These are phyloP conservation scores for Halocynthia roretzi DNA, from an alignment of 23 tunicate genomes.

Conservation along the genomic window DNA sequence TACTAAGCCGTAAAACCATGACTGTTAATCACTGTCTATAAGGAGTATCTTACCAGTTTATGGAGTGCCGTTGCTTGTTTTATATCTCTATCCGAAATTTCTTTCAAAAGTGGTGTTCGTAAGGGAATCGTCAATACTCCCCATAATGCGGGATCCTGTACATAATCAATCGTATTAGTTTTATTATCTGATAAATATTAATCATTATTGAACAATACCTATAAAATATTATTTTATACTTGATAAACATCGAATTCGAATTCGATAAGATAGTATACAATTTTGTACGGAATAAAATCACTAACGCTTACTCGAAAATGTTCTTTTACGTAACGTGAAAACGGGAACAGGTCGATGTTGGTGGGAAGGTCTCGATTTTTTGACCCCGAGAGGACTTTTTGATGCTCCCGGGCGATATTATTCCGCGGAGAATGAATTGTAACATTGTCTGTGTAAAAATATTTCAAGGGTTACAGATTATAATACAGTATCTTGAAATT, in stretches of 20 bases:
- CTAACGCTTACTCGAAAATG: conserved; percentile 7
- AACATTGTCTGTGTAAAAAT: background rate
- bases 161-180: no score
- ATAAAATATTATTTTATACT: background rate
- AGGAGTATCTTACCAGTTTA: conserved; percentile 7
- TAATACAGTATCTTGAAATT: no score
- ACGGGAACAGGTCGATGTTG: conserved; percentile 10
- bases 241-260: background rate
- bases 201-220: background rate
- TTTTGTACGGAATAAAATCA: no score
- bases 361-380: conserved; percentile 2
- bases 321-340: conserved; percentile 15
- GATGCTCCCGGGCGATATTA: background rate
- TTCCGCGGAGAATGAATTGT: conserved; percentile 17
- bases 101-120: background rate
- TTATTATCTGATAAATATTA: no score
- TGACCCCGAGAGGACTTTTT: background rate
- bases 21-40: background rate
- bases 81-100: background rate
- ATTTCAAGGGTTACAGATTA: no score
- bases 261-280: background rate
- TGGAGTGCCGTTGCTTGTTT: conserved; percentile 6
- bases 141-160: conserved; percentile 6
- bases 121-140: conserved; percentile 2
- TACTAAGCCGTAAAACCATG: background rate